Percentiles rank a stretch among this genome's conserved stretches.
phyloP scores from a whole-genome alignment of 2,113 vertebrate genomes.

The Tylochromis polylepis region DNA sequence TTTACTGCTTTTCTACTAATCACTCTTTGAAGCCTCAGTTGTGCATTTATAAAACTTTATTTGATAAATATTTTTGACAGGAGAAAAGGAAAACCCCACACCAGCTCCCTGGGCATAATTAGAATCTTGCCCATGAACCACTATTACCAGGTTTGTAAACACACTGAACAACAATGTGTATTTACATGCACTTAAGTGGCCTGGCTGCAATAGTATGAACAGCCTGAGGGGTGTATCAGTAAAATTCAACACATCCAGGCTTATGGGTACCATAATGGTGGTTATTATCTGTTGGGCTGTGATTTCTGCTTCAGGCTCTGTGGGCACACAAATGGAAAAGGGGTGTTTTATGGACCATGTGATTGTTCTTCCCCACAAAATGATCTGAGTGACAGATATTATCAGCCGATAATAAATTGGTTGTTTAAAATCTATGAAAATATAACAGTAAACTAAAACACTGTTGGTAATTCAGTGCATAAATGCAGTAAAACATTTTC shows the following conservation, averaged over 20 bases:
- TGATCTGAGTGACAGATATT: background rate
- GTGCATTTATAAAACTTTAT: constrained; percentile 1
- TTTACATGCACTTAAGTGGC: background rate
- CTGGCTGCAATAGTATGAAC: background rate
- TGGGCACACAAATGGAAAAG: background rate
- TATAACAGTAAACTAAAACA: background rate
- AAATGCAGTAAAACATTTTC: background rate
- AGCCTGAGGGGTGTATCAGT: accelerated
- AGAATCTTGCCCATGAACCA: background rate
- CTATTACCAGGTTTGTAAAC: background rate
- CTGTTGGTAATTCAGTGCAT: background rate
- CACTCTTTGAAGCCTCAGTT: background rate
- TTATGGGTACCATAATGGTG: background rate
- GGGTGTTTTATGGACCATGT: background rate
- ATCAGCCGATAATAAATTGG: background rate
- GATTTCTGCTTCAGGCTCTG: background rate
- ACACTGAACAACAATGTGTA: background rate
- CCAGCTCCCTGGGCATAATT: background rate
- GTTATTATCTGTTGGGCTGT: background rate
- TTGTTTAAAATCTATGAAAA: background rate
- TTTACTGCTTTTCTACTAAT: background rate
- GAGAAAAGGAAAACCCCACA: background rate
- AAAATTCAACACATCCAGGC: accelerated
- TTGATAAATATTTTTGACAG: background rate
- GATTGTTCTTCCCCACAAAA: background rate